phyloP scores from a whole-genome alignment of 2,797 vertebrate species.

The Periophthalmus magnuspinnatus region DNA sequence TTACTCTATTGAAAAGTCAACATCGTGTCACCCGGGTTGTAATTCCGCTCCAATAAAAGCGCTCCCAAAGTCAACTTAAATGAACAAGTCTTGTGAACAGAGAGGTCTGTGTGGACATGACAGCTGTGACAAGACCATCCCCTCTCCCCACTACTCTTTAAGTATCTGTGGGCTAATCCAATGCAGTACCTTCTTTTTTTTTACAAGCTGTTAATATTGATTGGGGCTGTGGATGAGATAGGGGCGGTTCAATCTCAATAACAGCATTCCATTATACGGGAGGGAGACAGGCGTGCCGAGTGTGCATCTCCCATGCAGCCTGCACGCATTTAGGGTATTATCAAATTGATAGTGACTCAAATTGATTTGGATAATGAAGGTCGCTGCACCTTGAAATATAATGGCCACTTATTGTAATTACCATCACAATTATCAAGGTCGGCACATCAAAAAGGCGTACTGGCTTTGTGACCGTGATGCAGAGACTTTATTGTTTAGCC shows the following conservation, averaged over 20 bases:
- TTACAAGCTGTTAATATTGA: constrained; percentile 83
- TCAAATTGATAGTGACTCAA: constrained; percentile 82
- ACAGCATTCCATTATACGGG: constrained; percentile 78
- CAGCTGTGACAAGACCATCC: constrained; percentile 25
- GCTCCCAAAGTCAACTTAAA: not conserved
- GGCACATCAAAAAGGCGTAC: constrained; percentile 68
- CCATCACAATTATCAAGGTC: constrained; percentile 82
- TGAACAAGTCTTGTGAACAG: not conserved
- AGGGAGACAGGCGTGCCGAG: constrained; percentile 66
- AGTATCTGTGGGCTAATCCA: constrained; percentile 71
- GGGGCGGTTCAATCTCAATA: constrained; percentile 79
- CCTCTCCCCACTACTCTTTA: constrained; percentile 61
- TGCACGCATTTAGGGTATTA: constrained; percentile 70
- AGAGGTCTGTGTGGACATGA: constrained; percentile 16
- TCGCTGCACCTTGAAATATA: constrained; percentile 82
- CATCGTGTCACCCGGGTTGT: not conserved
- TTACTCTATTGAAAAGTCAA: constrained; percentile 9
- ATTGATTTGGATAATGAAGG: constrained; percentile 83
- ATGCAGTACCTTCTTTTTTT: constrained; percentile 47
- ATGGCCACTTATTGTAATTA: constrained; percentile 84
- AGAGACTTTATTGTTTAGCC: constrained; percentile 43
- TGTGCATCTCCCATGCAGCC: constrained; percentile 69
- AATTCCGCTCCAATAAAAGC: not conserved
- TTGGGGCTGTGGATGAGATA: constrained; percentile 65
- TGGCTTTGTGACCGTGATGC: constrained; percentile 60